Percentiles rank a stretch among this genome's conserved stretches.
phyloP scores from a whole-genome alignment of 2,888 invertebrate species.

The Blastobasis adustella region DNA sequence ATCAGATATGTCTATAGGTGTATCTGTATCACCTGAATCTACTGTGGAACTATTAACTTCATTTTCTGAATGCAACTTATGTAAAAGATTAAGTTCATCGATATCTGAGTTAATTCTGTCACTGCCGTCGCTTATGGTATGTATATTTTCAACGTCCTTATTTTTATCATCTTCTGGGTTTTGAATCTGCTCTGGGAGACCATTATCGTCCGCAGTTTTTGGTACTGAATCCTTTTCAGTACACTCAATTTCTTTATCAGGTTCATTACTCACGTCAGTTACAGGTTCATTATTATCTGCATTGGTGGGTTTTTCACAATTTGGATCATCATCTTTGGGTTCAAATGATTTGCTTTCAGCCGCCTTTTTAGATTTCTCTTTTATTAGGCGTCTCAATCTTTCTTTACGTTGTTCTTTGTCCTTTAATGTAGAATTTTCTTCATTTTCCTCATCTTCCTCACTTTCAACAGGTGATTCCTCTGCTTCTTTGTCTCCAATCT shows the following conservation, averaged over 20 bases:
- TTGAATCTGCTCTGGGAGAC: background rate
- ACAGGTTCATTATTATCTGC: constrained; percentile 1
- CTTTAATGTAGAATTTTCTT: constrained; percentile 32
- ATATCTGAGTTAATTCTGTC: constrained; percentile 44
- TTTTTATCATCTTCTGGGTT: constrained; percentile 12
- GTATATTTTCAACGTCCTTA: constrained; percentile 20
- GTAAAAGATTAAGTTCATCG: constrained; percentile 54
- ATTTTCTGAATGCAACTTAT: constrained; percentile 48
- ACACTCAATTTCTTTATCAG: constrained; percentile 5
- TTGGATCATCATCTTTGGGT: background rate
- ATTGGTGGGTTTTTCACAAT: background rate
- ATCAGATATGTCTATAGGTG: constrained; percentile 52
- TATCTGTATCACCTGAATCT: constrained; percentile 46
- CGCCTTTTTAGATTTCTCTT: constrained; percentile 42
- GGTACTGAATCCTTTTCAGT: constrained; percentile 6
- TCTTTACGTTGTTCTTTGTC: constrained; percentile 52
- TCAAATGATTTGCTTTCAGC: background rate
- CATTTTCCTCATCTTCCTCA: constrained; percentile 47
- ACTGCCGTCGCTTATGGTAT: constrained; percentile 34
- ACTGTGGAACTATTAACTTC: constrained; percentile 35
- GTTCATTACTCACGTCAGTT: constrained; percentile 4
- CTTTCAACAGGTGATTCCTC: constrained; percentile 61
- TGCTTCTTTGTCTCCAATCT: constrained; percentile 63
- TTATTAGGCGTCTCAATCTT: constrained; percentile 42
- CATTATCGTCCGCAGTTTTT: background rate